Conservation (phyloP, 1,140 invertebrate species). For the Drosophila sp. region DNA sequence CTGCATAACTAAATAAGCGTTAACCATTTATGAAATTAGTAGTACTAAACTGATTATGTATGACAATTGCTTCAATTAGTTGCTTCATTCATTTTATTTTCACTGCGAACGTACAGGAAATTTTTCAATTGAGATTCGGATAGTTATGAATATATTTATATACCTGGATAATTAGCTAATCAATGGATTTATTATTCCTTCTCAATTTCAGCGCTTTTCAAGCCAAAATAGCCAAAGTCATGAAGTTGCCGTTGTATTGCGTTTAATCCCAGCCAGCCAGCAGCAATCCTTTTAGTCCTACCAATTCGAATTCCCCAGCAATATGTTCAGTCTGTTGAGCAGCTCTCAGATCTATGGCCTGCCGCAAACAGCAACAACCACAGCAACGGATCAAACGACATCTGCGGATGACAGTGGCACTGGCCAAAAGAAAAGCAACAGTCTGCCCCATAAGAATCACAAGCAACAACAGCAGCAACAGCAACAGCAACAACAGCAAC, state of each 20-base stretch:
- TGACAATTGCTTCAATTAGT: no score
- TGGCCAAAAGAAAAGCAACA: conserved; percentile 61
- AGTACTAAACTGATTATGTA: conserved; percentile 4
- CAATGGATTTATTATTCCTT: conserved; percentile 4
- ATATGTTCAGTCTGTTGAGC: conserved; percentile 70
- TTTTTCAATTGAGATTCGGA: no score
- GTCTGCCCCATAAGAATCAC: conserved; percentile 58
- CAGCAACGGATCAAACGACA: conserved; percentile 29
- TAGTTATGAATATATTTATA: no score
- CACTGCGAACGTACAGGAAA: no score
- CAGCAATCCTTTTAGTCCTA: conserved; percentile 17
- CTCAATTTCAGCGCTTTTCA: conserved; percentile 41
- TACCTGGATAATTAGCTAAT: conserved; percentile 9
- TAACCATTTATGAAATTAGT: no score
- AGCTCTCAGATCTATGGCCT: conserved; percentile 76
- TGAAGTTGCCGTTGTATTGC: conserved; percentile 42
- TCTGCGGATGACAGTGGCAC: conserved; percentile 16
- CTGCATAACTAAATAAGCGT: conserved; percentile 15
- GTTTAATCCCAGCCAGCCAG: conserved; percentile 31
- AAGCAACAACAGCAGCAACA: conserved; percentile 38
- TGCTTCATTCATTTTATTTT: no score
- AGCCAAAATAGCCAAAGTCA: conserved; percentile 27
- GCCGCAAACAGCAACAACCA: conserved; percentile 47
- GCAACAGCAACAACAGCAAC: conserved; percentile 16
- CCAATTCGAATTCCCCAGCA: conserved; percentile 11